Conservation (phyloP, 2,888 invertebrate species). For the Scaptomyza polygonia region DNA sequence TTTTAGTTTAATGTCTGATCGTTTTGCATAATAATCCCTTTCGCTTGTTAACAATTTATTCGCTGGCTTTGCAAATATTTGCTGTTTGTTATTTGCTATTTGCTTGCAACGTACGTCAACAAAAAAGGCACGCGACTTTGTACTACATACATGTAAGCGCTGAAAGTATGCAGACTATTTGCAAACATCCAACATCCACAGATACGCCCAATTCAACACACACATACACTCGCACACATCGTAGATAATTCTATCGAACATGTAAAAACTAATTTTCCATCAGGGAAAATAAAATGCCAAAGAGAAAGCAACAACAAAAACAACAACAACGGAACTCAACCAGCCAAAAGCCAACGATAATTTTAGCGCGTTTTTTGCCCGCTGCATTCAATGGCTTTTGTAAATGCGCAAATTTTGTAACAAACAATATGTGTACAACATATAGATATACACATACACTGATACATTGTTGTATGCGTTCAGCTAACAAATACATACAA, state of each 20-base stretch:
- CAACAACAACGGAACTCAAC: constrained; percentile 11
- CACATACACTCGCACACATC: constrained; percentile 28
- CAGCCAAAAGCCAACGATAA: constrained; percentile 65
- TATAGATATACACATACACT: constrained; percentile 45
- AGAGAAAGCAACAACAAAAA: not conserved
- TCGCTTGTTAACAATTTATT: constrained; percentile 58
- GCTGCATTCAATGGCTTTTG: constrained; percentile 62
- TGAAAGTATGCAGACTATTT: constrained; percentile 78
- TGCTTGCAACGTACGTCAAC: constrained; percentile 48
- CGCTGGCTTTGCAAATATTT: constrained; percentile 56
- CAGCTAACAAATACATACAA: constrained; percentile 21
- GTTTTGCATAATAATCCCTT: constrained; percentile 35
- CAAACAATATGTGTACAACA: constrained; percentile 70
- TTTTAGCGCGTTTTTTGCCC: constrained; percentile 69
- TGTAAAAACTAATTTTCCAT: constrained; percentile 76
- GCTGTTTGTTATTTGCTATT: constrained; percentile 53
- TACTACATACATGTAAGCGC: constrained; percentile 61
- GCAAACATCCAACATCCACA: constrained; percentile 67
- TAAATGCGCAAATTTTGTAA: constrained; percentile 76
- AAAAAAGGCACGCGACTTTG: constrained; percentile 71
- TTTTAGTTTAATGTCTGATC: constrained; percentile 28
- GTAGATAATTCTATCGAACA: constrained; percentile 60
- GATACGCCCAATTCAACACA: constrained; percentile 22
- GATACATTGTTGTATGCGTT: constrained; percentile 46
- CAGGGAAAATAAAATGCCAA: constrained; percentile 68